Evolutionary conservation across 1,140 invertebrate genomes (phyloP).

Genomic region (Aphis gossypii): DNA sequence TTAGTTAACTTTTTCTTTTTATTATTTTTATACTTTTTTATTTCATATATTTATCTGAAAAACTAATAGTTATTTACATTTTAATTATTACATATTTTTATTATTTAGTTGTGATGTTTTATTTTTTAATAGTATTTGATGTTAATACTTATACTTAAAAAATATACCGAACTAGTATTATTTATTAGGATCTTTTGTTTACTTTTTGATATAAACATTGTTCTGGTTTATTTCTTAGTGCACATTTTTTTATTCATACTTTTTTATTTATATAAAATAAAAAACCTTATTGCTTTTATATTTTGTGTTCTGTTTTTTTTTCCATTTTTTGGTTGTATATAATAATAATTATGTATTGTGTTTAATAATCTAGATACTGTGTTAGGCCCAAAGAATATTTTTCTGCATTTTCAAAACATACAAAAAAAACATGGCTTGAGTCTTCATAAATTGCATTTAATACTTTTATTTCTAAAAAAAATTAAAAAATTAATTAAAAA

Average conservation of each 20-base stretch:
- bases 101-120: conserved; percentile 58
- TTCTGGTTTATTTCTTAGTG: conserved; percentile 58
- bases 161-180: conserved; percentile 58
- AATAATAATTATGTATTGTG: conserved; percentile 34
- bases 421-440: conserved; percentile 33
- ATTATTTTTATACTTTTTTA: conserved; percentile 58
- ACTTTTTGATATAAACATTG: conserved; percentile 57
- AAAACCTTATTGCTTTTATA: conserved; percentile 53
- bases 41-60: conserved; percentile 58
- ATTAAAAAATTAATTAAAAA: conserved; percentile 40
- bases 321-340: conserved; percentile 50
- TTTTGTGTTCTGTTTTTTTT: conserved; percentile 54
- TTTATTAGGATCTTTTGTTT: conserved; percentile 58
- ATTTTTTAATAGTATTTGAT: conserved; percentile 58
- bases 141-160: conserved; percentile 58
- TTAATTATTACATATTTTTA: conserved; percentile 58
- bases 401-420: conserved; percentile 40
- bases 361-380: conserved; percentile 25
- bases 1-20: conserved; percentile 55
- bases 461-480: conserved; percentile 52
- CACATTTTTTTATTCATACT: conserved; percentile 57
- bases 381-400: conserved; percentile 47
- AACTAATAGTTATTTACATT: conserved; percentile 57
- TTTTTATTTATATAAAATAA: conserved; percentile 56
- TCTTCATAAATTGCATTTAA: conserved; percentile 54